phyloP scores from a whole-genome alignment of 2,797 vertebrate species.

The Mormyrus hasselquistii region DNA sequence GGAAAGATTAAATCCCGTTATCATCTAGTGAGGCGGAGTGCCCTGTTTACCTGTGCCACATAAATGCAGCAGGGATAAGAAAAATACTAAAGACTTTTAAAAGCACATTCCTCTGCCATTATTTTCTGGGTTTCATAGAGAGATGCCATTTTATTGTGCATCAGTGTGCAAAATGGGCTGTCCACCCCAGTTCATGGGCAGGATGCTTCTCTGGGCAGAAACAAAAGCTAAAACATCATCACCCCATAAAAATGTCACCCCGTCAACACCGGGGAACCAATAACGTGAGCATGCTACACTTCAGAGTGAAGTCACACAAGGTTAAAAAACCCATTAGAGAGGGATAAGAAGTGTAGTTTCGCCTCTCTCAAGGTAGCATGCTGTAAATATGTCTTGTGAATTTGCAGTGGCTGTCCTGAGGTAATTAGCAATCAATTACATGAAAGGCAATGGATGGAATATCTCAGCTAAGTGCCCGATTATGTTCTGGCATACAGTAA shows the following conservation, averaged over 20 bases:
- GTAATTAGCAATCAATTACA: not conserved
- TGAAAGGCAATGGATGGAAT: not conserved
- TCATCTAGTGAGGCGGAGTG: not conserved
- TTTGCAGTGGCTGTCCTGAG: not conserved
- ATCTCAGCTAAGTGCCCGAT: not conserved
- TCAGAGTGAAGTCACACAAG: not conserved
- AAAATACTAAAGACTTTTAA: not conserved
- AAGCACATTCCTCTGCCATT: not conserved
- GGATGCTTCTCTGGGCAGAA: not conserved
- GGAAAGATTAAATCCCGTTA: not conserved
- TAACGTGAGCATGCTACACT: not conserved
- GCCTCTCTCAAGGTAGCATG: not conserved
- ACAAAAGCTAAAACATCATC: not conserved
- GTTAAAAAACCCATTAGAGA: not conserved
- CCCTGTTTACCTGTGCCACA: not conserved
- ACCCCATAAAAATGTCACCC: constrained; percentile 3
- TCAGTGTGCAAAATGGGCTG: not conserved
- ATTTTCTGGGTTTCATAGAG: constrained; percentile 12
- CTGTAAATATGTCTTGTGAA: not conserved
- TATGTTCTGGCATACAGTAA: not conserved
- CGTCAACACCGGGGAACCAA: not conserved
- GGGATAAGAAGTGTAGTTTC: not conserved
- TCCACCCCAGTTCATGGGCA: not conserved
- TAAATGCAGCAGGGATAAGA: not conserved
- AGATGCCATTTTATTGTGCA: constrained; percentile 14